Conservation (phyloP, 37 sponge, comb jelly and placozoan genomes). For the Theonella swinhoei region DNA sequence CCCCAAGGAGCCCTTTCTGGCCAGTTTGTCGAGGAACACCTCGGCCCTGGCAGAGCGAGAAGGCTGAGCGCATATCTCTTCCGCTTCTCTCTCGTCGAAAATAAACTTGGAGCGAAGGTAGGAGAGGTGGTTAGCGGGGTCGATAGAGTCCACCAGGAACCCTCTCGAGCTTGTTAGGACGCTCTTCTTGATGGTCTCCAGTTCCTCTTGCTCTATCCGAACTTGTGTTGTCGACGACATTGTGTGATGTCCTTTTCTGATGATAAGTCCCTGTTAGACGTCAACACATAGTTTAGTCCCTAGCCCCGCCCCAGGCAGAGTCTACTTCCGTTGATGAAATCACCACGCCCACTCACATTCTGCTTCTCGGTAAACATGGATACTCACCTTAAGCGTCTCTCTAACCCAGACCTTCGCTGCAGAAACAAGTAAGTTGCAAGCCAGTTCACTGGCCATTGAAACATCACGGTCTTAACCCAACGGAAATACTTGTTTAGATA, state of each 20-base stretch:
- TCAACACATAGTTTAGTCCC: neutral
- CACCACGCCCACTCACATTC: too few relatives aligned
- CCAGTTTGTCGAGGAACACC: slow-evolving; percentile 54
- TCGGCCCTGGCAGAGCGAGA: slow-evolving; percentile 48
- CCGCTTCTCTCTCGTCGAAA: slow-evolving; percentile 51
- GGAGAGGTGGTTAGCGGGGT: slow-evolving; percentile 42
- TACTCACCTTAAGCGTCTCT: slow-evolving; percentile 19
- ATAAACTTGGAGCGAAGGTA: slow-evolving; percentile 40
- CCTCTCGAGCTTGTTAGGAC: slow-evolving; percentile 34
- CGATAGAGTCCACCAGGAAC: slow-evolving; percentile 49
- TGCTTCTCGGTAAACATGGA: too few relatives aligned
- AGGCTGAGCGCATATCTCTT: slow-evolving; percentile 41
- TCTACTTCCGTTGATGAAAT: neutral
- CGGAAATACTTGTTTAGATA: too few relatives aligned
- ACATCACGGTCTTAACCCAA: too few relatives aligned
- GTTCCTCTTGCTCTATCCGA: slow-evolving; percentile 45
- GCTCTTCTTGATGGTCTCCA: slow-evolving; percentile 30
- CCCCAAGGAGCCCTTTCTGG: slow-evolving; percentile 44
- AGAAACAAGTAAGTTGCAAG: slow-evolving; percentile 65
- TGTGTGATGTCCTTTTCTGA: too few relatives aligned
- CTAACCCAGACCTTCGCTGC: slow-evolving; percentile 69
- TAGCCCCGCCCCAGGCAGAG: too few relatives aligned
- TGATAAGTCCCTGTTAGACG: neutral
- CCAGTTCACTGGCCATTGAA: too few relatives aligned
- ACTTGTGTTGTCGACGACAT: neutral